These are phyloP conservation scores for Exaiptasia diaphana DNA, from an alignment of 64 coral and sea anemone species.

Conservation along the genomic window DNA sequence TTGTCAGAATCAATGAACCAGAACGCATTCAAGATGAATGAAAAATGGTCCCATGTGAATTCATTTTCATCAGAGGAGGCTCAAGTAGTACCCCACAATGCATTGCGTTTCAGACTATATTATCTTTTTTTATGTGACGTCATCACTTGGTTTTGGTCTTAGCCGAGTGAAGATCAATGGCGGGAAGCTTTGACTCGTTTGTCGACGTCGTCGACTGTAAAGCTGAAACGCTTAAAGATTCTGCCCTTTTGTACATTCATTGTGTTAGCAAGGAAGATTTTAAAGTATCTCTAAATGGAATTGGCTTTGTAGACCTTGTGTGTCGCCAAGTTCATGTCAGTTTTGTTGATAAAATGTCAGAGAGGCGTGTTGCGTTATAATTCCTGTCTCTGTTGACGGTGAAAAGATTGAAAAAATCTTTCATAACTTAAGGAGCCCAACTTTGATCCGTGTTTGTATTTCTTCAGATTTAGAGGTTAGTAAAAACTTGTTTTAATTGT, in stretches of 20 bases:
- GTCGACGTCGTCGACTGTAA: not conserved
- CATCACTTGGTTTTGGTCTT: not conserved
- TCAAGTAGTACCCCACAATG: not conserved
- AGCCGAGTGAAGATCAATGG: not conserved
- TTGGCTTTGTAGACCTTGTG: not conserved
- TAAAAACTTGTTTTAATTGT: too few species aligned
- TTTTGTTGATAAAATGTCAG: constrained; percentile 9
- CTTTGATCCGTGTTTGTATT: not conserved
- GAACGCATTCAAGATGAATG: too few species aligned
- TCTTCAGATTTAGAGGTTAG: not conserved
- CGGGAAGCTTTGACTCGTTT: too few species aligned
- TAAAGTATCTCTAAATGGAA: not conserved
- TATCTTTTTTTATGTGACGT: constrained; percentile 18
- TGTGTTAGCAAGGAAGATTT: constrained; percentile 11
- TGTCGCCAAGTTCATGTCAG: constrained; percentile 8
- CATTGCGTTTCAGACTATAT: not conserved
- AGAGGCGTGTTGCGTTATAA: not conserved
- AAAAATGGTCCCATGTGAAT: too few species aligned
- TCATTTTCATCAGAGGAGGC: not conserved
- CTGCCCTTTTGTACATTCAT: not conserved
- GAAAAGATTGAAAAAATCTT: not conserved
- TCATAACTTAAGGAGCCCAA: not conserved
- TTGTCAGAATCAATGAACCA: too few species aligned
- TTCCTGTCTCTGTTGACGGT: not conserved
- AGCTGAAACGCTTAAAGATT: not conserved